Base-by-base conservation (phyloP, 2,888 invertebrate genomes). In the Athripsodes cinereus region DNA sequence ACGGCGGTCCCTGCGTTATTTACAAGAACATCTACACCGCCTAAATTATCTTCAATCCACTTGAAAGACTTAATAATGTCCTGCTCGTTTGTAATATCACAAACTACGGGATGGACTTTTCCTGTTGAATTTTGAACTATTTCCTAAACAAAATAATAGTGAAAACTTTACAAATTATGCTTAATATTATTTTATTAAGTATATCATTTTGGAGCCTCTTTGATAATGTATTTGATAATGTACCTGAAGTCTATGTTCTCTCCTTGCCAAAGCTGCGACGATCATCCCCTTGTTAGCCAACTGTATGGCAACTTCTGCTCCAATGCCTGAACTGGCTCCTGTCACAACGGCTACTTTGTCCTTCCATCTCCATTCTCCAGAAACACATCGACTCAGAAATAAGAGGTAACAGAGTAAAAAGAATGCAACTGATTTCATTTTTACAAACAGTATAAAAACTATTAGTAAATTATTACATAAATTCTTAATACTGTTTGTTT, bases 291-390 rank as follows among this genome's bases (percentile, higher is more conserved):
- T 69, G 59, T 70, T 64, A 18, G 74, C 73, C 8, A 78, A 68
- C 50, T 67, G 66, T 48, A 69, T 62, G 21, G 69, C 68, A 13
- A 72, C 67, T 1, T 72, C 70, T 1, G 74, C 72, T 1, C 76
- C 76, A 48, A 76, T 76, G n/a, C 76, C 76, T 0, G 71, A 69
- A 61, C 76, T 76, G 0, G 76, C 76, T 5, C 76, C 76, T 0
- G 76, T 76, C 61, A 77, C 74, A 52, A 77, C 74, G 0, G 73
- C 76, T 2, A 72, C 70, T 62, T 73, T 73, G 8, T 72, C 73
- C 1, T 62, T 51, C 76, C 76, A 76, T 56, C 73, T 71, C 53
- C 53, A 53, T 31, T 53, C 62, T 1, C 19, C 40, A 2, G 5
- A 3, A 13, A 13, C 40, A 40, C 40, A 13, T 13, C 13, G 40